Evolutionary conservation across 1,140 invertebrate genomes (phyloP).

Genomic region (Leptonema lineaticorne): DNA sequence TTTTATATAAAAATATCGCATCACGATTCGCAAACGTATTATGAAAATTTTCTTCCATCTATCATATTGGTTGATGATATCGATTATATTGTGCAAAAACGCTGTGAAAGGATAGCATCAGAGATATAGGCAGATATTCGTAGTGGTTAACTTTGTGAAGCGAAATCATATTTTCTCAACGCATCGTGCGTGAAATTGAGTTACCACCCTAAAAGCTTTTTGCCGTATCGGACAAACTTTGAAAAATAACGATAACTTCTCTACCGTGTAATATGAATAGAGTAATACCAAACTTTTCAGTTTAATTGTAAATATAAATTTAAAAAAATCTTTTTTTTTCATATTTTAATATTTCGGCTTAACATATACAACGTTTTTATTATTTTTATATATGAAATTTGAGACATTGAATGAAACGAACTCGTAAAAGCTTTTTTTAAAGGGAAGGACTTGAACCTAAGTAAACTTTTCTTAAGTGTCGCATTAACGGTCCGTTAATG

Average conservation of each 20-base stretch:
- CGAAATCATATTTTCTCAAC: conserved; percentile 39
- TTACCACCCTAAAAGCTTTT: conserved; percentile 39
- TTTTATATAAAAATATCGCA: no score
- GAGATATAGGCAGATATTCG: no score
- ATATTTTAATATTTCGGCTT: neutral
- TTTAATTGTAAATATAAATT: neutral
- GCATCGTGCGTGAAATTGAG: conserved; percentile 41
- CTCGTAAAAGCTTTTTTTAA: neutral
- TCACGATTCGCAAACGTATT: no score
- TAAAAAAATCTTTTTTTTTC: neutral
- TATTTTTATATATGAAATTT: neutral
- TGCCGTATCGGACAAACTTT: conserved; percentile 29
- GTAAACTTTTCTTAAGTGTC: conserved; percentile 23
- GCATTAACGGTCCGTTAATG: conserved; percentile 20
- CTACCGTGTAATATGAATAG: neutral
- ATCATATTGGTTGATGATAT: neutral
- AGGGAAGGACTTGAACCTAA: conserved; percentile 22
- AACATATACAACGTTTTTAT: neutral
- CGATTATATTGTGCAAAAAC: neutral
- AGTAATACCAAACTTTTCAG: neutral
- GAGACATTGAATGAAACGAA: neutral
- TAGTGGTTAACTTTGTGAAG: conserved; percentile 33
- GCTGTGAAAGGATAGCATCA: no score
- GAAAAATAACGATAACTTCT: conserved; percentile 30
- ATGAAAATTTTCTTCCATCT: no score